These are phyloP conservation scores for Gryllus longicercus DNA, from an alignment of 2,888 invertebrate genomes.

Conservation along the genomic window DNA sequence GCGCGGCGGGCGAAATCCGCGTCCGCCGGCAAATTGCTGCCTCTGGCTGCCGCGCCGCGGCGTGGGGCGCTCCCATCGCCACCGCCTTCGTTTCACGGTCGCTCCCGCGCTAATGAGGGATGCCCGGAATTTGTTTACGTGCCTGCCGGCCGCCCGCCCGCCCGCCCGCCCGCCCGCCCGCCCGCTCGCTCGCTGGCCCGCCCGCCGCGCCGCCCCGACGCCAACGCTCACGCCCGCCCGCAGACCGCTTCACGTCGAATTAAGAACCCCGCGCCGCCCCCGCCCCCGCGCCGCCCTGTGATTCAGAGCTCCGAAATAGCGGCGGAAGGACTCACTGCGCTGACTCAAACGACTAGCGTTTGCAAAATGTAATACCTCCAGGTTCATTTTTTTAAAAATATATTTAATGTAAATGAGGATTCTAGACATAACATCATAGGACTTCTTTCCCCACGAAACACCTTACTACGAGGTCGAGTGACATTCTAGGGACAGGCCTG, in stretches of 20 bases:
- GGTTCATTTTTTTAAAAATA: too few species aligned
- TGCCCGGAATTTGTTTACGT: background rate
- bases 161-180: background rate
- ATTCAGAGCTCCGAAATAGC: too few species aligned
- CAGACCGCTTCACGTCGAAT: conserved; percentile 6
- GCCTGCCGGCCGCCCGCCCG: background rate
- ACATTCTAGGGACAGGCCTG: too few species aligned
- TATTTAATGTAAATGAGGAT: too few species aligned
- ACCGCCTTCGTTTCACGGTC: background rate
- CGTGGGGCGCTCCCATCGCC: background rate
- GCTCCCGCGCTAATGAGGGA: background rate
- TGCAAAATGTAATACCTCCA: too few species aligned
- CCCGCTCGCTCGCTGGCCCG: background rate
- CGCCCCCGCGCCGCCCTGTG: too few species aligned
- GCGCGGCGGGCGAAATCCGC: background rate
- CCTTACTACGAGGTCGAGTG: too few species aligned
- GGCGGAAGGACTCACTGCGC: too few species aligned
- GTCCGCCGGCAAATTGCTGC: background rate
- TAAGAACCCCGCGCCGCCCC: background rate
- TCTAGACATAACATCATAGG: too few species aligned
- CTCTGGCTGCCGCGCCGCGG: background rate
- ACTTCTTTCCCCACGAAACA: too few species aligned
- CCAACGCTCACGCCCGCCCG: background rate
- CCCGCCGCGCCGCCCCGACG: background rate
- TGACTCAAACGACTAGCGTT: too few species aligned